Conservation (phyloP, 2,888 invertebrate genomes). For the Phanerotoma sp. region DNA sequence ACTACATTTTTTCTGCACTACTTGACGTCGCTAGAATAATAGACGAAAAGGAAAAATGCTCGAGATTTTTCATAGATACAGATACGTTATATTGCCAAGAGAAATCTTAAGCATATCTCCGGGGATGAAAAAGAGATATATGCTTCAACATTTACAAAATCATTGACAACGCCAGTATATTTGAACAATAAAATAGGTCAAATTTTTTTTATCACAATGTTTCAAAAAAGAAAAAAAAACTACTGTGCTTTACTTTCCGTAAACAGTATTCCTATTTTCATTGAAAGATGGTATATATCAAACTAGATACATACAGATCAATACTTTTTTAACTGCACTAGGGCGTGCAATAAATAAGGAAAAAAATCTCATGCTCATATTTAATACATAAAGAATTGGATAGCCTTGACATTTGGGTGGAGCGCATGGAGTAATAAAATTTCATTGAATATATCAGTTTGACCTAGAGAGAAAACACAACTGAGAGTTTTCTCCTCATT, state of each 20-base stretch:
- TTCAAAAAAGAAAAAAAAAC: too few species aligned
- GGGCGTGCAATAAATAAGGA: too few species aligned
- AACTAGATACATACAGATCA: too few species aligned
- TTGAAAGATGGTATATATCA: too few species aligned
- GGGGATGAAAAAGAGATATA: background rate
- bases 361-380: background rate
- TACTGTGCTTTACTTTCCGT: too few species aligned
- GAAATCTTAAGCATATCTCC: background rate
- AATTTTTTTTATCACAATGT: background rate
- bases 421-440: slow-evolving; percentile 39
- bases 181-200: slow-evolving; percentile 5
- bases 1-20: background rate
- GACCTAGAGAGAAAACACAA: slow-evolving; percentile 37
- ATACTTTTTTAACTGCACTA: too few species aligned
- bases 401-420: slow-evolving; percentile 38
- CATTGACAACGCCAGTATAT: background rate
- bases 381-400: slow-evolving; percentile 6
- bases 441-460: slow-evolving; percentile 41
- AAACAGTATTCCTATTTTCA: too few species aligned
- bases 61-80: background rate
- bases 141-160: background rate
- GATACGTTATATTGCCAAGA: background rate
- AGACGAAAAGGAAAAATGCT: background rate
- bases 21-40: background rate
- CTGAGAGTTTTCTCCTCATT: slow-evolving; percentile 10